Conservation (phyloP, 2,888 invertebrate genomes). For the Drosophila peninsularis region DNA sequence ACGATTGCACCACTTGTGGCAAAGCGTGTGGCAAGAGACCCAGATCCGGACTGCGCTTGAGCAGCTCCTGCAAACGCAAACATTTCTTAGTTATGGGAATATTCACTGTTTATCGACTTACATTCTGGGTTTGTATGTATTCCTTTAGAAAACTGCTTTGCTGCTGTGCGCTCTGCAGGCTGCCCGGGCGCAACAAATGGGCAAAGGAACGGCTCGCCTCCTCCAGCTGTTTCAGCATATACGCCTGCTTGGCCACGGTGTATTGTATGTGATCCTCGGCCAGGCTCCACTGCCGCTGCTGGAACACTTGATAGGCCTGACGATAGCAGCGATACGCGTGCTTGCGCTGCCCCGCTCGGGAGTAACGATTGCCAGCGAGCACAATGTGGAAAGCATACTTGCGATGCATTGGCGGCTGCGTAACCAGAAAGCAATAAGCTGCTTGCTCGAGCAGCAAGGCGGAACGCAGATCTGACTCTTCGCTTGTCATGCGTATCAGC, state of each 20-base stretch:
- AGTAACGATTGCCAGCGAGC: conserved; percentile 97
- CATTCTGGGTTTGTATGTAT: conserved; percentile 93
- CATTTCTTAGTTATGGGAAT: not conserved
- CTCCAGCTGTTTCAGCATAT: conserved; percentile 90
- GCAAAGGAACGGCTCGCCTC: conserved; percentile 91
- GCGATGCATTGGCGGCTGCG: conserved; percentile 89
- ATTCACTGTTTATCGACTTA: conserved; percentile 82
- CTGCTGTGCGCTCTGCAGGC: conserved; percentile 89
- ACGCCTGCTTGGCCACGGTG: conserved; percentile 95
- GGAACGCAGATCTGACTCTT: conserved; percentile 98
- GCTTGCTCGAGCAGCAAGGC: conserved; percentile 98
- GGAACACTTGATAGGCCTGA: conserved; percentile 93
- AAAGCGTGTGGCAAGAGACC: conserved; percentile 89
- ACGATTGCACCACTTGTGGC: conserved; percentile 89
- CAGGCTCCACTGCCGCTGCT: conserved; percentile 92
- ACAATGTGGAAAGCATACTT: conserved; percentile 99
- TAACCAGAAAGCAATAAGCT: conserved; percentile 93
- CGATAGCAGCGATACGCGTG: conserved; percentile 96
- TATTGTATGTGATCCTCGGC: conserved; percentile 98
- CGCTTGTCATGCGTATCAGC: conserved; percentile 97
- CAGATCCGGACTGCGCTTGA: conserved; percentile 80
- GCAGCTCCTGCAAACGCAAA: conserved; percentile 72
- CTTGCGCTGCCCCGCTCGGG: conserved; percentile 95
- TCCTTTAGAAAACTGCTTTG: conserved; percentile 94
- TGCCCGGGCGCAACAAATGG: conserved; percentile 89